Conservation (phyloP, 64 coral and sea anemone species). For the Dendrophyllia cribrosa region DNA sequence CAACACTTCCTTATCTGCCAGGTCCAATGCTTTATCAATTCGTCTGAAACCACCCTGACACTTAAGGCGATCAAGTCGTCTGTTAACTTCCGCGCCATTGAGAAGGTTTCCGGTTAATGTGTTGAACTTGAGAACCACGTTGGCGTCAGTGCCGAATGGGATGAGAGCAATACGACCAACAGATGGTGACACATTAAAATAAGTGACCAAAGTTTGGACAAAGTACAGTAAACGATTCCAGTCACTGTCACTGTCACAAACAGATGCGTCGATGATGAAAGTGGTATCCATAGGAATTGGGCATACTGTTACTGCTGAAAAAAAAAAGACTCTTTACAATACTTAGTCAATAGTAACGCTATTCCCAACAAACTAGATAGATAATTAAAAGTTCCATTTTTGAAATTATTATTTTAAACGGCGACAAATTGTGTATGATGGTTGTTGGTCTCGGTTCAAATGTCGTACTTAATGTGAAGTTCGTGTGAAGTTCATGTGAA, state of each 20-base stretch:
- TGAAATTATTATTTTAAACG: too few species aligned
- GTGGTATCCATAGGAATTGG: constrained; percentile 18
- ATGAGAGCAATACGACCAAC: constrained; percentile 39
- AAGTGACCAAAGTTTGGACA: not conserved
- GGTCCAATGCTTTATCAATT: constrained; percentile 72
- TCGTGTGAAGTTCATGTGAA: too few species aligned
- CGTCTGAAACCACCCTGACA: constrained; percentile 53
- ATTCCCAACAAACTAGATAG: too few species aligned
- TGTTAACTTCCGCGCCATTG: constrained; percentile 25
- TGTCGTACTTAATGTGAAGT: too few species aligned
- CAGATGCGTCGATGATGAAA: constrained; percentile 2
- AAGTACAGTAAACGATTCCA: not conserved
- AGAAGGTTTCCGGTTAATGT: constrained; percentile 29
- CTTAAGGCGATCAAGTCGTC: constrained; percentile 7
- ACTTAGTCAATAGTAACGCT: too few species aligned
- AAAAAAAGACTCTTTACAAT: not conserved
- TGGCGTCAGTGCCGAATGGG: constrained; percentile 17
- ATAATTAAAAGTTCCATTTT: too few species aligned
- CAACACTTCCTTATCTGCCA: constrained; percentile 58
- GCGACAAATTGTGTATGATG: too few species aligned
- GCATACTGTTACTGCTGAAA: not conserved
- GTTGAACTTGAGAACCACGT: constrained; percentile 54
- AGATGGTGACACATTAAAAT: constrained; percentile 18
- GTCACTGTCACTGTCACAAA: not conserved
- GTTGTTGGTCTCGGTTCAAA: too few species aligned